phyloP scores from a whole-genome alignment of 2,888 invertebrate genomes.

The Morpho achilles region DNA sequence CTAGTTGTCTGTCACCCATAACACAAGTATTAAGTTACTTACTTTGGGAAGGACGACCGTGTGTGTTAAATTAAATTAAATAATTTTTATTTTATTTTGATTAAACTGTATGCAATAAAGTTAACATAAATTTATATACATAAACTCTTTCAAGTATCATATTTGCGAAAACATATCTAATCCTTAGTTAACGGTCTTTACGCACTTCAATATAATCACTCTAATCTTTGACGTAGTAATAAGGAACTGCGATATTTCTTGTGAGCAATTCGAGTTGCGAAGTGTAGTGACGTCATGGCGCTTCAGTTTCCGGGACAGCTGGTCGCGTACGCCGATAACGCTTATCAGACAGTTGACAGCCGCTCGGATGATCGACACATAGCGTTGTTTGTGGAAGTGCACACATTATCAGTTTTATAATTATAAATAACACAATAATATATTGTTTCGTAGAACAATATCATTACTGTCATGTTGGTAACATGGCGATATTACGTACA shows the following conservation, averaged over 20 bases:
- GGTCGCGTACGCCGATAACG: constrained; percentile 54
- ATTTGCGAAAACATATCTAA: too few species aligned
- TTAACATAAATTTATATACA: too few species aligned
- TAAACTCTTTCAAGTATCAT: too few species aligned
- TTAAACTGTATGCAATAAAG: too few species aligned
- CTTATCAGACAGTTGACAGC: constrained; percentile 51
- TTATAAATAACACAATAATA: constrained; percentile 20
- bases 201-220: background rate
- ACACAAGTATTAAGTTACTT: too few species aligned
- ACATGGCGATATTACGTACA: too few species aligned
- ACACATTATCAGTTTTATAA: constrained; percentile 27
- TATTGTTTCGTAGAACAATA: constrained; percentile 13
- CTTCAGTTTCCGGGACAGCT: constrained; percentile 60
- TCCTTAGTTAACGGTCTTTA: background rate
- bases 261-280: constrained; percentile 19
- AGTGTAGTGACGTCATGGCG: constrained; percentile 39
- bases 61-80: too few species aligned
- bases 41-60: too few species aligned
- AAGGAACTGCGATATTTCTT: constrained; percentile 24
- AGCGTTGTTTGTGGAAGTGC: constrained; percentile 48
- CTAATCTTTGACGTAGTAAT: constrained; percentile 16
- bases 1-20: too few species aligned
- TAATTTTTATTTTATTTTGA: too few species aligned
- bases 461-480: background rate
- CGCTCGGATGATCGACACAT: constrained; percentile 69